Evolutionary conservation across 2,113 vertebrate species (phyloP), one percentile per base, ranked within the genome.

Genomic region (Sebastes fasciatus): DNA sequence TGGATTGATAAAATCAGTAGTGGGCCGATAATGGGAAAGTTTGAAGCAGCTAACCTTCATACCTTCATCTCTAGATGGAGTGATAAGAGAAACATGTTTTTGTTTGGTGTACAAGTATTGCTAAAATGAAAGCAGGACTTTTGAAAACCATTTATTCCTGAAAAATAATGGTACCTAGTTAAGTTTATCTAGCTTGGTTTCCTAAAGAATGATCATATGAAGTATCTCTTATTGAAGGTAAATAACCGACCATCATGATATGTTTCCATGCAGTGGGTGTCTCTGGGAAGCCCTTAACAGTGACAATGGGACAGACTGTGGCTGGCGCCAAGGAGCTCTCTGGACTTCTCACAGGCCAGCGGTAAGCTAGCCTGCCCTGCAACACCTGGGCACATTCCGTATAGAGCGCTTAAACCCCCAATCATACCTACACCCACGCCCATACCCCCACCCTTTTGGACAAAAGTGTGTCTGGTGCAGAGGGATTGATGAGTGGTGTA

Each of bases 301-400:
- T 96, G 85, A 93, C 96, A 0, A 69, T 97, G 74, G 96, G 97
- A 40, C 97, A 96, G 81, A 81, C 95, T 1, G 93, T 95, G 16
- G n/a, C 95, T 1, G 94, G 96, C 4, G 79, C 95, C 8, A 98
- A 97, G 94, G 98, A 99, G 85, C 95, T 97, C 12, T 95, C 97
- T 0, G 97, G 98, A 76, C 95, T 99, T 77, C 96, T 98, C 58
- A 92, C 95, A 75, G 80, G 96, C 67, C 94, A 97, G 71, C 97
- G 96, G 98, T 99, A 95, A 94, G 96, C 63, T 45, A 43, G 10
- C 64, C 23, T 1, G 16, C 21, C 4, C 57, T 42, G 17, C 52
- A 9, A 17, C 69, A 68, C 80, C 75, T 75, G 63, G 65, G 42
- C 68, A 73, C 78, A 69, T 76, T 66, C 19, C 79, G 55, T 34